These are phyloP conservation scores for Teinopalpus imperialis DNA, from an alignment of 2,888 invertebrate genomes.

Conservation along the genomic window DNA sequence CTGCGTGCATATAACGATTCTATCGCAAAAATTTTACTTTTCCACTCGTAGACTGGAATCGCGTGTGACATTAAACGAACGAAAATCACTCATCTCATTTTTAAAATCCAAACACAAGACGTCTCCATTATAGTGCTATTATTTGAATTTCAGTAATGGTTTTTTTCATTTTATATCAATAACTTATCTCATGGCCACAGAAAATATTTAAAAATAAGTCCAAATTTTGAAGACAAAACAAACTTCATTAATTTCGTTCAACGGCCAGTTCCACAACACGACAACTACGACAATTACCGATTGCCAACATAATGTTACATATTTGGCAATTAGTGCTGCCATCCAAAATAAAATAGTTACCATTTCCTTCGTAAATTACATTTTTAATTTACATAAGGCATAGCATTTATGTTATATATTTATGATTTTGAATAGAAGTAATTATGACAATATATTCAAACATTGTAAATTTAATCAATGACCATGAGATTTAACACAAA, in stretches of 20 bases:
- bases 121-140: conserved; percentile 39
- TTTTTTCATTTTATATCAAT: conserved; percentile 37
- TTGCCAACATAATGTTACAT: conserved; percentile 23
- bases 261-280: conserved; percentile 35
- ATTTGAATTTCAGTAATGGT: conserved; percentile 39
- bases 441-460: no score
- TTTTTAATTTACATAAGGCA: no score
- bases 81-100: conserved; percentile 59
- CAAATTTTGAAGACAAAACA: conserved; percentile 63
- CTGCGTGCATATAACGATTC: conserved; percentile 74
- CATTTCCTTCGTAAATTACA: no score
- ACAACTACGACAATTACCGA: conserved; percentile 29
- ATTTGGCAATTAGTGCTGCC: conserved; percentile 11
- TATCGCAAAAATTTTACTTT: conserved; percentile 48
- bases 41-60: conserved; percentile 48
- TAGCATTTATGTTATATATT: no score
- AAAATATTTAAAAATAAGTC: conserved; percentile 50
- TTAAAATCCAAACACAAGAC: conserved; percentile 47
- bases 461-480: no score
- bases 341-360: neutral
- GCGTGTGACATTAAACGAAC: conserved; percentile 62
- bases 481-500: no score
- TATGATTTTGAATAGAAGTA: no score
- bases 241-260: conserved; percentile 60
- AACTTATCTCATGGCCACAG: conserved; percentile 53